These are phyloP conservation scores for Artemia sinica DNA, from an alignment of 2,888 invertebrate genomes.

Conservation along the genomic window DNA sequence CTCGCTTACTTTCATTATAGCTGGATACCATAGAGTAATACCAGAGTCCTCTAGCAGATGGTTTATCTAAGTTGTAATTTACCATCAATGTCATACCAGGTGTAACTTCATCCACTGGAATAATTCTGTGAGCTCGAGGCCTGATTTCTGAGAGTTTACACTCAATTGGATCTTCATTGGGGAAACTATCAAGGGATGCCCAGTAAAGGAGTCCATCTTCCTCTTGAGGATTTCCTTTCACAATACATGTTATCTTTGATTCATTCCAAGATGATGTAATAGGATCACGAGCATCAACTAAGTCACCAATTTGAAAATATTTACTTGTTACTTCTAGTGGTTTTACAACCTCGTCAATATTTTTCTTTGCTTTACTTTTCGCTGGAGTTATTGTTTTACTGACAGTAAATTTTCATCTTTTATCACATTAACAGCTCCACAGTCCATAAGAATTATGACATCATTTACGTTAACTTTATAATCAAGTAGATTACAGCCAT, in stretches of 20 bases:
- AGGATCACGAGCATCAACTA: slow-evolving; percentile 46
- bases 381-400: not conserved
- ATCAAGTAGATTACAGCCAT: slow-evolving; percentile 54
- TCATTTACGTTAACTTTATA: slow-evolving; percentile 57
- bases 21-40: slow-evolving; percentile 34
- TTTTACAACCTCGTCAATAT: slow-evolving; percentile 16
- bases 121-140: slow-evolving; percentile 44
- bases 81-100: slow-evolving; percentile 47
- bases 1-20: slow-evolving; percentile 30
- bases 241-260: slow-evolving; percentile 42
- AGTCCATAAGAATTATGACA: slow-evolving; percentile 49
- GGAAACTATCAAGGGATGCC: slow-evolving; percentile 9
- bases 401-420: slow-evolving; percentile 20
- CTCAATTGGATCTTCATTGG: slow-evolving; percentile 16
- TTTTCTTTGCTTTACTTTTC: slow-evolving; percentile 6
- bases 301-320: slow-evolving; percentile 38
- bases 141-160: slow-evolving; percentile 37
- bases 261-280: slow-evolving; percentile 55
- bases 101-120: slow-evolving; percentile 39
- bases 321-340: slow-evolving; percentile 21
- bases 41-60: slow-evolving; percentile 51
- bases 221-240: slow-evolving; percentile 23
- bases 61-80: slow-evolving; percentile 54
- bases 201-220: slow-evolving; percentile 27
- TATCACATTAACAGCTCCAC: slow-evolving; percentile 27